Conservation (phyloP, 2,113 vertebrate species). For the Phocoena phocoena region DNA sequence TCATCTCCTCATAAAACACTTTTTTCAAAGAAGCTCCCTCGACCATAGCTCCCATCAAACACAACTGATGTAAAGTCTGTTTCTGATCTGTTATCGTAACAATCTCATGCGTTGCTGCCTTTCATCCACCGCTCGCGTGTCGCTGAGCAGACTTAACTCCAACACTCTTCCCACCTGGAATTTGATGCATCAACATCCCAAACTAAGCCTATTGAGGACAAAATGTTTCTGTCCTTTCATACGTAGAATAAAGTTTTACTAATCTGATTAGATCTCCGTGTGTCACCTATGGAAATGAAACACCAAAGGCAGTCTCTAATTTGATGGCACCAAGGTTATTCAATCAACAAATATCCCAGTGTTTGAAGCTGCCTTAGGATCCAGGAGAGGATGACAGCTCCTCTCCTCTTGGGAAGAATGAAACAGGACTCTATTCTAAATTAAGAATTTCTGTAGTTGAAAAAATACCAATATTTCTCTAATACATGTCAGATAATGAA, state of each 20-base stretch:
- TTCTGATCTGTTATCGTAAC: background rate
- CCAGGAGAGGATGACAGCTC: background rate
- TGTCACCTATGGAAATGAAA: background rate
- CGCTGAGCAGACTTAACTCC: background rate
- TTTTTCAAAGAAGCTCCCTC: background rate
- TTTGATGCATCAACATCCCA: background rate
- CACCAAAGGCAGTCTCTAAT: background rate
- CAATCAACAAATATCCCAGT: background rate
- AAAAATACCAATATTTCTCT: background rate
- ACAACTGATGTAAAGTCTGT: background rate
- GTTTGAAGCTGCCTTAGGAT: background rate
- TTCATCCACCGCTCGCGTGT: background rate
- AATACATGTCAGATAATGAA: background rate
- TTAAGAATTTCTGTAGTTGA: background rate
- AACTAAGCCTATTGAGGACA: background rate
- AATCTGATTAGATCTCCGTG: background rate
- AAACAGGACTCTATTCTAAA: background rate
- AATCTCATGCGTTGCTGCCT: background rate
- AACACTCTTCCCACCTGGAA: background rate
- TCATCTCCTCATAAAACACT: background rate
- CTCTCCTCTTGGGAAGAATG: background rate
- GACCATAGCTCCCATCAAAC: background rate
- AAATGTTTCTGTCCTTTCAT: background rate
- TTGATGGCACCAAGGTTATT: background rate
- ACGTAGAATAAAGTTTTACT: background rate